Conservation (phyloP, 2,888 invertebrate species). For the Bimastos eiseni region DNA sequence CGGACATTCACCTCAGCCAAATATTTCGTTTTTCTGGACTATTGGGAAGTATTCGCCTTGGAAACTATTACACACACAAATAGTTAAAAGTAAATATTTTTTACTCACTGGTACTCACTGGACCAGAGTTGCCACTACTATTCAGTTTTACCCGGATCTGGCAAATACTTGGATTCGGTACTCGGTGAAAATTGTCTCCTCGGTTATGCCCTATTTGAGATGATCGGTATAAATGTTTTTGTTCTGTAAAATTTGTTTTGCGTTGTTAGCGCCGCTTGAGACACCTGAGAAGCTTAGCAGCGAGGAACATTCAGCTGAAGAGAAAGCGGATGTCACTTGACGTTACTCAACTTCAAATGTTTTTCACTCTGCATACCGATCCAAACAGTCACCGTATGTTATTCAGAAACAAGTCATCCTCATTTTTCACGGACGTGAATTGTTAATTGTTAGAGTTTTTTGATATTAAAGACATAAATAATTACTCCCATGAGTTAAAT, state of each 20-base stretch:
- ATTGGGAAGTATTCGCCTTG: too few relatives aligned
- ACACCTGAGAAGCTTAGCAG: not conserved
- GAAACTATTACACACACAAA: too few relatives aligned
- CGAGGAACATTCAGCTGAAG: slow-evolving; percentile 25
- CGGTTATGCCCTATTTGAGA: too few relatives aligned
- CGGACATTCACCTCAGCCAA: too few relatives aligned
- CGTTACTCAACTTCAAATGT: slow-evolving; percentile 8
- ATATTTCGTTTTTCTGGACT: too few relatives aligned
- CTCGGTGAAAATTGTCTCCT: too few relatives aligned
- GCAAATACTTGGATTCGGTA: too few relatives aligned
- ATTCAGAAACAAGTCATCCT: not conserved
- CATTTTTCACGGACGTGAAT: not conserved
- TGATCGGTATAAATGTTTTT: not conserved
- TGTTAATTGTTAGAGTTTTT: not conserved
- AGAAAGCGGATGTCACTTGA: not conserved
- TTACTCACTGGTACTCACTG: too few relatives aligned
- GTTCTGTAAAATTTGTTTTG: not conserved
- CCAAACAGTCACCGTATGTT: not conserved
- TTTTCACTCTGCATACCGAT: slow-evolving; percentile 10
- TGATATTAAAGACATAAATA: not conserved
- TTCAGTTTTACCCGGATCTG: too few relatives aligned
- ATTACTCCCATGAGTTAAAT: not conserved
- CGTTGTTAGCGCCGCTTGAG: not conserved
- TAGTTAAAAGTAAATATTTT: too few relatives aligned
- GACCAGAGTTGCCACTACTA: too few relatives aligned